Percentiles rank a stretch among this genome's conserved stretches.
Conservation (phyloP, 2,113 vertebrate species). For the Lates calcarifer region DNA sequence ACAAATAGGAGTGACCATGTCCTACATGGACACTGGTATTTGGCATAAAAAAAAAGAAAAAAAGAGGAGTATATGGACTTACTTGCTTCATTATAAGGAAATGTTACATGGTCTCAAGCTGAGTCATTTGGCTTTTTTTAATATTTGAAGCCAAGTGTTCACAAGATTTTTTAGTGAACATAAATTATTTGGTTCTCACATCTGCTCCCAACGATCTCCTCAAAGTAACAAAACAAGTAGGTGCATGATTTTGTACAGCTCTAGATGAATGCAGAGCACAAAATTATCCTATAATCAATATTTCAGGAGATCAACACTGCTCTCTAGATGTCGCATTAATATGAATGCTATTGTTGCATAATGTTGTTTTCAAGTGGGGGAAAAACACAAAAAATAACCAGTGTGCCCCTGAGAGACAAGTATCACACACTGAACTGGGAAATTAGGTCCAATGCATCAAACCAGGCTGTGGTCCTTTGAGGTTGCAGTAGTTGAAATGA, state of each 20-base stretch:
- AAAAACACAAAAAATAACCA: slow-evolving; percentile 2
- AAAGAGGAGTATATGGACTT: not conserved
- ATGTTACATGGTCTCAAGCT: not conserved
- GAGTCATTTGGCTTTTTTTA: slow-evolving; percentile 23
- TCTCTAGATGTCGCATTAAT: slow-evolving; percentile 42
- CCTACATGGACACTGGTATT: too few species aligned
- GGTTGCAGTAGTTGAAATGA: slow-evolving; percentile 9
- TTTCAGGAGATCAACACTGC: slow-evolving; percentile 41
- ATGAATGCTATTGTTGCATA: slow-evolving; percentile 48
- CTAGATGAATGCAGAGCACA: slow-evolving; percentile 46
- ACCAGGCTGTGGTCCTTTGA: not conserved
- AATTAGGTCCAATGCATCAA: not conserved
- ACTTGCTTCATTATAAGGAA: not conserved
- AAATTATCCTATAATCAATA: slow-evolving; percentile 45
- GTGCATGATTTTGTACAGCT: slow-evolving; percentile 25
- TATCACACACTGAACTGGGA: not conserved
- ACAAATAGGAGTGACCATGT: not conserved
- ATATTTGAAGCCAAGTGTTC: slow-evolving; percentile 20
- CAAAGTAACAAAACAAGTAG: not conserved
- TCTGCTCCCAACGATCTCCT: slow-evolving; percentile 33
- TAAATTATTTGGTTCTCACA: slow-evolving; percentile 44
- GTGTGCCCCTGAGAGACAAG: not conserved
- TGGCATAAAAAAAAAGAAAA: too few species aligned
- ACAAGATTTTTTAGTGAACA: slow-evolving; percentile 23
- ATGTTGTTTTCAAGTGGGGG: slow-evolving; percentile 27